A percentile compares a stretch with the other conserved stretches of the same genome.
phyloP scores from a whole-genome alignment of 2,113 vertebrate species.

The Macrotis lagotis region DNA sequence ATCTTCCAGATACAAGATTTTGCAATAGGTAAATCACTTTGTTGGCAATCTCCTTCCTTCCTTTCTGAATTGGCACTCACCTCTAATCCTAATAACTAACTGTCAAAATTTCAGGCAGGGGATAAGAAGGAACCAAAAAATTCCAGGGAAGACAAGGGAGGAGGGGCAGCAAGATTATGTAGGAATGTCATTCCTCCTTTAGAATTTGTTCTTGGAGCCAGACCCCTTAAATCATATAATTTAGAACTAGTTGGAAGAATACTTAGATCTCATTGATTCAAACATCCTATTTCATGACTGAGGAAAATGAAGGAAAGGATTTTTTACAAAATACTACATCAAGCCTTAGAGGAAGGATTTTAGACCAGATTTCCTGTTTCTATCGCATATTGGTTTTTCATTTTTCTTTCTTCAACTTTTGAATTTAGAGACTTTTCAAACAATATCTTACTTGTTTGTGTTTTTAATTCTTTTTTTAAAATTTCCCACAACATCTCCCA shows the following conservation, averaged over 20 bases:
- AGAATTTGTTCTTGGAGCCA: not conserved
- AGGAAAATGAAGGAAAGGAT: not conserved
- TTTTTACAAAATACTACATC: not conserved
- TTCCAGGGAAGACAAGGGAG: not conserved
- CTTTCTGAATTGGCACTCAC: not conserved
- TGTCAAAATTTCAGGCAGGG: not conserved
- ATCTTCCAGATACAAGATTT: not conserved
- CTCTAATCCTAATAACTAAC: not conserved
- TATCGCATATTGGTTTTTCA: not conserved
- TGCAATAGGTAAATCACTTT: not conserved
- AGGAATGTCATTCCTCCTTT: not conserved
- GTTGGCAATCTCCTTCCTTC: not conserved
- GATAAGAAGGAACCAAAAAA: not conserved
- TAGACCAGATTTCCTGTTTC: not conserved
- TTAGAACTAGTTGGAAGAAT: not conserved
- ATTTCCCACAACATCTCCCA: not conserved
- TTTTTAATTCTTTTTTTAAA: not conserved
- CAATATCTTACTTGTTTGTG: not conserved
- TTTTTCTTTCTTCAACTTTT: not conserved
- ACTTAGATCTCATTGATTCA: not conserved
- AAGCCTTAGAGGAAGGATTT: not conserved
- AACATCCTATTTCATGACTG: not conserved
- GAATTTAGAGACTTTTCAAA: not conserved
- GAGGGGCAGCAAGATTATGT: not conserved
- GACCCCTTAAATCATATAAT: not conserved